Conservation (phyloP, 2,113 vertebrate species). For the Cricetomys ansorgei region DNA sequence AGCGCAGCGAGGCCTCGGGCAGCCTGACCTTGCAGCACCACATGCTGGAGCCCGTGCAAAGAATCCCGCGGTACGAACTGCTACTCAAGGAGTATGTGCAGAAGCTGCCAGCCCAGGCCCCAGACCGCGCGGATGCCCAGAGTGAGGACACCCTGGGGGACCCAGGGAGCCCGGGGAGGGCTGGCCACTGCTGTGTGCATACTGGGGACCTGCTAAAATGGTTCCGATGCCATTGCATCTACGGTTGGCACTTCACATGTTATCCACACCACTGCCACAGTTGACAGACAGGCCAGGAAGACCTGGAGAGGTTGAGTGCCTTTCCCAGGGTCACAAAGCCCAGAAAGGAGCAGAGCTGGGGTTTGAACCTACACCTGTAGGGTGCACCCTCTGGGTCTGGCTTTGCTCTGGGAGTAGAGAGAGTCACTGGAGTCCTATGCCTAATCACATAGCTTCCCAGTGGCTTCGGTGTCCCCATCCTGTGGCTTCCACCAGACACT, state of each 20-base stretch:
- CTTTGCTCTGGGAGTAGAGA: background rate
- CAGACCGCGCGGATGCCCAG: constrained; percentile 87
- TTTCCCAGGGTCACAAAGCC: background rate
- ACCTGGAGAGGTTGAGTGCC: background rate
- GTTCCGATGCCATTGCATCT: too few relatives aligned
- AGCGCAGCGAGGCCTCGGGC: constrained; percentile 88
- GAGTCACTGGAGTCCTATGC: background rate
- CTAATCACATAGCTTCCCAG: background rate
- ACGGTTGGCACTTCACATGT: background rate
- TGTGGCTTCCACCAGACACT: background rate
- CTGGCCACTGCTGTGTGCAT: background rate
- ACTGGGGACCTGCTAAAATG: background rate
- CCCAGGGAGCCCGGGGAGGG: rapidly evolving
- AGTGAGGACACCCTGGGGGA: constrained; percentile 84
- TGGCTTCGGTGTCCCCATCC: background rate
- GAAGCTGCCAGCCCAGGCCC: constrained; percentile 87
- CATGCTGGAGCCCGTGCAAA: constrained; percentile 94
- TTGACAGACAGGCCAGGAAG: background rate
- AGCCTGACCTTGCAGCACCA: constrained; percentile 90
- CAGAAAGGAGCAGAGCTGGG: background rate
- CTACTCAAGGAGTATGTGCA: constrained; percentile 93
- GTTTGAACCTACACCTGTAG: background rate
- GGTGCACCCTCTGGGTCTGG: background rate
- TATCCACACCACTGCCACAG: background rate
- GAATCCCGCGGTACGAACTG: constrained; percentile 94